phyloP scores from a whole-genome alignment of 2,888 invertebrate genomes.

The Pheosia gnoma region DNA sequence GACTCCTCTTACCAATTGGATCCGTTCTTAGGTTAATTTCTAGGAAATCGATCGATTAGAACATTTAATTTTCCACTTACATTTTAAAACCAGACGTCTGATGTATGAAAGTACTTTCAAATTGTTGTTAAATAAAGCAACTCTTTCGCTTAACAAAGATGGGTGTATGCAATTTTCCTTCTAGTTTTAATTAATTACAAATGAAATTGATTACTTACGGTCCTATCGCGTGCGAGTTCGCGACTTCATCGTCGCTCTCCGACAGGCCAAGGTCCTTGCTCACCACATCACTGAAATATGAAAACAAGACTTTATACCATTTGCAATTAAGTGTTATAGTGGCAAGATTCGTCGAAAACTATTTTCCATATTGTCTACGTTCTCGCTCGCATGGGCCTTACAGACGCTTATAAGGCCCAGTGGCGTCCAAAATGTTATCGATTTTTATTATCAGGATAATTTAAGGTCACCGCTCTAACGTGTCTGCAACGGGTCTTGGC shows the following conservation, averaged over 20 bases:
- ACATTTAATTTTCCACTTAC: neutral
- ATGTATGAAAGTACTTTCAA: neutral
- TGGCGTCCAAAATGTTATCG: too few species aligned
- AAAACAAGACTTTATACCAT: neutral
- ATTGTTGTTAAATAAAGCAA: neutral
- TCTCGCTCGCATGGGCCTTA: too few species aligned
- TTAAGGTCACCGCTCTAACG: too few species aligned
- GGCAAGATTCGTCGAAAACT: too few species aligned
- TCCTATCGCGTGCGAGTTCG: slow-evolving; percentile 68
- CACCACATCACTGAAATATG: slow-evolving; percentile 64
- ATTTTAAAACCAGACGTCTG: neutral
- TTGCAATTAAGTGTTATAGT: too few species aligned
- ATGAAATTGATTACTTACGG: slow-evolving; percentile 62
- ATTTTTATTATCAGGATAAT: too few species aligned
- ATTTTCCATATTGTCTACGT: too few species aligned
- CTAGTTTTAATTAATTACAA: neutral
- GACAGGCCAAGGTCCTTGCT: slow-evolving; percentile 89
- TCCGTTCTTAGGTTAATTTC: too few species aligned
- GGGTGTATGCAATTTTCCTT: neutral
- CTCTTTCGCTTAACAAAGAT: neutral
- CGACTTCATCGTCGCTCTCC: slow-evolving; percentile 90
- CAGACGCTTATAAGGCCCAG: too few species aligned
- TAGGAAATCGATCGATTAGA: too few species aligned
- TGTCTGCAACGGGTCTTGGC: too few species aligned
- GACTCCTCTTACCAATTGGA: too few species aligned